Evolutionary conservation across 2,888 invertebrate species (phyloP).

Genomic region (Artemia sinica): DNA sequence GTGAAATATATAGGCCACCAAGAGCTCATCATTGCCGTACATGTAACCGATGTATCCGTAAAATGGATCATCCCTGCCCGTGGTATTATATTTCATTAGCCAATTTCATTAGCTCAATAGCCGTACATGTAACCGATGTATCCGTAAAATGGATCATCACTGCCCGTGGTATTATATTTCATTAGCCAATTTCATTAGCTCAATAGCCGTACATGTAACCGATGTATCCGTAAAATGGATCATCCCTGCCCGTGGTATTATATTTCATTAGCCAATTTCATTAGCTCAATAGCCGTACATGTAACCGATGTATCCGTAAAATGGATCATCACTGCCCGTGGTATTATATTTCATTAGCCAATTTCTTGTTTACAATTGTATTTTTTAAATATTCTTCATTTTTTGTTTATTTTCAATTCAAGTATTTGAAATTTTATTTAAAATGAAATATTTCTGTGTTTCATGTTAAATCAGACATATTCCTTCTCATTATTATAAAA

Average conservation of each 20-base stretch:
- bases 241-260: constrained; percentile 63
- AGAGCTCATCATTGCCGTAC: constrained; percentile 55
- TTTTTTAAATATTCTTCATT: too few species aligned
- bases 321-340: constrained; percentile 80
- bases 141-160: constrained; percentile 66
- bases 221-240: constrained; percentile 62
- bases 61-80: constrained; percentile 73
- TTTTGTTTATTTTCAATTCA: too few species aligned
- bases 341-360: constrained; percentile 29
- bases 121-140: constrained; percentile 64
- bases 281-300: constrained; percentile 62
- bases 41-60: constrained; percentile 58
- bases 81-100: constrained; percentile 36
- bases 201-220: constrained; percentile 68
- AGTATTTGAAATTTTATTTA: too few species aligned
- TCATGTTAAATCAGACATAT: too few species aligned
- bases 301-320: constrained; percentile 56
- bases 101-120: constrained; percentile 43
- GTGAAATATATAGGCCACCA: constrained; percentile 53
- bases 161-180: constrained; percentile 46
- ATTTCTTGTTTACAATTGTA: too few species aligned
- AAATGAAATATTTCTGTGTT: too few species aligned
- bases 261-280: neutral
- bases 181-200: neutral
- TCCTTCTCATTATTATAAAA: too few species aligned